Evolutionary conservation across 2,113 vertebrate species (phyloP).

Genomic region (Pica pica): DNA sequence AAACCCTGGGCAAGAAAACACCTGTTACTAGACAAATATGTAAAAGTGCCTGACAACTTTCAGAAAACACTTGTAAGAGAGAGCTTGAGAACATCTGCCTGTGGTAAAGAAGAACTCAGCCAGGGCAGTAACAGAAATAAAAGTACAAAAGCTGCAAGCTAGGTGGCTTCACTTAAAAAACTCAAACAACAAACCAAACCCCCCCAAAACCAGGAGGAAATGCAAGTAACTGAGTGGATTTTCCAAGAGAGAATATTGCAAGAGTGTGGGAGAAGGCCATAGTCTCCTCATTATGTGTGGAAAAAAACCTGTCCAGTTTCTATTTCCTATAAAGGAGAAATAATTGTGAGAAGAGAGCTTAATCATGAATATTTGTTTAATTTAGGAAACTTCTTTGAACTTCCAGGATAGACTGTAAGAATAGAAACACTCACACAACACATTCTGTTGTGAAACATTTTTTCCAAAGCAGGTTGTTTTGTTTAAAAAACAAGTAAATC

Average conservation of each 20-base stretch:
- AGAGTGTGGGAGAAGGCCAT: not conserved
- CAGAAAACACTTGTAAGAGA: not conserved
- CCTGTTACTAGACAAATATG: not conserved
- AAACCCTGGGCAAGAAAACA: not conserved
- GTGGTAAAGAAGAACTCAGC: not conserved
- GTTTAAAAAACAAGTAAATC: not conserved
- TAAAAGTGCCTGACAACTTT: not conserved
- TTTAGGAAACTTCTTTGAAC: not conserved
- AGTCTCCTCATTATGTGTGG: not conserved
- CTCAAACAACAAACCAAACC: accelerated
- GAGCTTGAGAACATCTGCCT: not conserved
- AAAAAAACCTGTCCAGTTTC: not conserved
- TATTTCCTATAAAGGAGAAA: not conserved
- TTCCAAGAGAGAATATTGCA: not conserved
- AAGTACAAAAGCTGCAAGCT: not conserved
- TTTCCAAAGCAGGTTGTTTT: not conserved
- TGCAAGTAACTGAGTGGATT: not conserved
- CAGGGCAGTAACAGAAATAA: not conserved
- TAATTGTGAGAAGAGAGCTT: not conserved
- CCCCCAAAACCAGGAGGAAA: not conserved
- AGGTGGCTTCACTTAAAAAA: not conserved
- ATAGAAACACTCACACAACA: not conserved
- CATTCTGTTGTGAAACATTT: not conserved
- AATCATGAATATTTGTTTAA: not conserved
- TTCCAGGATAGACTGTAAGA: not conserved